Percentiles rank a stretch among this genome's conserved stretches.
Conservation (phyloP, 2,888 invertebrate species). For the Cephus sareptanus region DNA sequence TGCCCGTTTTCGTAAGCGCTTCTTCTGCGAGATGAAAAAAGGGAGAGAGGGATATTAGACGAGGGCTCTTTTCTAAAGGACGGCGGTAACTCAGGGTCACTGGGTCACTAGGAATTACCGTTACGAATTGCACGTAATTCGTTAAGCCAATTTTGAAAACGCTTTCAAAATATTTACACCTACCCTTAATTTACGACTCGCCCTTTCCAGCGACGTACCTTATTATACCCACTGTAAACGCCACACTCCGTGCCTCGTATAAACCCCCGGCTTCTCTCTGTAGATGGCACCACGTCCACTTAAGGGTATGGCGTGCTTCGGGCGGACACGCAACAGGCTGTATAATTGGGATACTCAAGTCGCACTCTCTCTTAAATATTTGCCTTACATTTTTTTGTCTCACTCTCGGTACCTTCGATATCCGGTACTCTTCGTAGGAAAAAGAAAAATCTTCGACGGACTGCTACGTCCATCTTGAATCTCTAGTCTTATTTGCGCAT, state of each 20-base stretch:
- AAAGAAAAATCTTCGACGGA: neutral
- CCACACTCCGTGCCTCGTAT: neutral
- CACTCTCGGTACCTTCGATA: neutral
- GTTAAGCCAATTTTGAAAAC: conserved; percentile 10
- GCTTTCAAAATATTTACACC: conserved; percentile 44
- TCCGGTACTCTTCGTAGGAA: neutral
- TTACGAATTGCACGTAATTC: conserved; percentile 44
- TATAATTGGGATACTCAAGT: neutral
- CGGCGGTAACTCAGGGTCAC: conserved; percentile 25
- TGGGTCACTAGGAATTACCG: conserved; percentile 42
- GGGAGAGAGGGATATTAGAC: neutral
- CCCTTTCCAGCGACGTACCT: neutral
- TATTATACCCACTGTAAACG: neutral
- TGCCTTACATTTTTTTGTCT: neutral
- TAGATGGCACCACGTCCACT: neutral
- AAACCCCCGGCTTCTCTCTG: neutral
- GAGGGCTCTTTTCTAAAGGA: neutral
- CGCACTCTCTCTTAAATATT: neutral
- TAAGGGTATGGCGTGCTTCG: neutral
- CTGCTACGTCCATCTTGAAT: neutral
- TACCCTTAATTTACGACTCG: conserved; percentile 15
- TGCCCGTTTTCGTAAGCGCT: neutral
- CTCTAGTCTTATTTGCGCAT: neutral
- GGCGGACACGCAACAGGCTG: neutral
- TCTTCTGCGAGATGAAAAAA: neutral